Evolutionary conservation across 2,888 invertebrate genomes (phyloP).

Genomic region (Himalopsyche japonica): DNA sequence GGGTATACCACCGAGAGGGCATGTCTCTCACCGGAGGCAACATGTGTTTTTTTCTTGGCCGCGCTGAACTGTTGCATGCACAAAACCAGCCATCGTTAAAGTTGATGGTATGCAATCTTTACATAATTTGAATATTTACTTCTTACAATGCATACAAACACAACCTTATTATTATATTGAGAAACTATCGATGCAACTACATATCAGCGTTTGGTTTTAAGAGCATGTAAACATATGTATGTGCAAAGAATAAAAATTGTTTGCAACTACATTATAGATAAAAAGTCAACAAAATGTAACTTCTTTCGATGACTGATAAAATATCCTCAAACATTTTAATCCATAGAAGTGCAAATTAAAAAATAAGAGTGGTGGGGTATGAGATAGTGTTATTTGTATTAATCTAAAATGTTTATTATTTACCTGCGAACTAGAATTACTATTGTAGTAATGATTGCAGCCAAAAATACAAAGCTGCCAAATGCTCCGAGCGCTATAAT

Average conservation of each 20-base stretch:
- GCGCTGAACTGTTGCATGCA: constrained; percentile 37
- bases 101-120: constrained; percentile 1
- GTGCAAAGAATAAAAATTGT: neutral
- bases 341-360: neutral
- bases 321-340: neutral
- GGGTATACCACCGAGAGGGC: constrained; percentile 86
- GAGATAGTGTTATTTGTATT: neutral
- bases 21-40: constrained; percentile 61
- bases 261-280: neutral
- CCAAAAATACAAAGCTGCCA: constrained; percentile 87
- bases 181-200: neutral
- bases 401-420: constrained; percentile 42
- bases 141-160: neutral
- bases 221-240: neutral
- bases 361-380: neutral
- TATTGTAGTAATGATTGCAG: constrained; percentile 86
- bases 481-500: constrained; percentile 88
- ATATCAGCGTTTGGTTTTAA: neutral
- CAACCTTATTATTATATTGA: neutral
- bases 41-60: constrained; percentile 44
- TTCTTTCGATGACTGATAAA: too few relatives aligned
- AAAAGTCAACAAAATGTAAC: too few relatives aligned
- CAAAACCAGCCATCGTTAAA: constrained; percentile 24
- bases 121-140: neutral
- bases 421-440: constrained; percentile 88